Base-by-base conservation (phyloP, 2,888 invertebrate genomes). In the Thalpophila matura region DNA sequence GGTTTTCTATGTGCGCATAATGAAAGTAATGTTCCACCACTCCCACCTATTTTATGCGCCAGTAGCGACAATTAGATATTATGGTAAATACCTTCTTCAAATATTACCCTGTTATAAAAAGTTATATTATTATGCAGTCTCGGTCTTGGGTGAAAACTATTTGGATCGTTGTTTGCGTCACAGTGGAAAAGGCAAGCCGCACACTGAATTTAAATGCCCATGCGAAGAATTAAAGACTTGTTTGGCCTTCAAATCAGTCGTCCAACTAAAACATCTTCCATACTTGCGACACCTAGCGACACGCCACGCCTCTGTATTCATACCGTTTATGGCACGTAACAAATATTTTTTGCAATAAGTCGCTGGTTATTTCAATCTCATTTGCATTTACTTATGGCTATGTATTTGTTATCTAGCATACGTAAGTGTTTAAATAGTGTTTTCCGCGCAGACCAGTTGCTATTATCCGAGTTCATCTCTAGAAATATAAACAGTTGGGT, bases 261-360 rank as follows among this genome's bases (percentile, higher is more conserved):
- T 55, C 54, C 49, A 67, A 67, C 61, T 73, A 65, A 71, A 63
- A 74, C 74, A 70, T 76, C 74, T 73, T 53, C 55, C 53, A 56
- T 69, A 69, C 75, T 81, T 77, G 64, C 77, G 79, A 79, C 75
- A 78, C 74, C 58, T 66, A 65, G 47, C 68, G 43, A 63, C 58
- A 68, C 35, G 68, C 76, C 76, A 69, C 79, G 60, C 76, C 71
- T 79, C 61, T 64, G 74, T 75, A 56, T 64, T 67, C 38, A 40
- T 50, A 59, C 67, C 50, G 35, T 70, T 56, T 68, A 64, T 54
- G 58, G 51, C 55, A 63, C 61, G 49, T 66, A 66, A 51, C 71
- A 26, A 68, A 69, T 35, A 31, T 12, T 57, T 73, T 77, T 69
- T 68, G 60, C 64, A 77, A 69, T 49, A 65, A 53, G 20, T 72